phyloP scores from a whole-genome alignment of 2,888 invertebrate species.

The Pseudococcus viburni region DNA sequence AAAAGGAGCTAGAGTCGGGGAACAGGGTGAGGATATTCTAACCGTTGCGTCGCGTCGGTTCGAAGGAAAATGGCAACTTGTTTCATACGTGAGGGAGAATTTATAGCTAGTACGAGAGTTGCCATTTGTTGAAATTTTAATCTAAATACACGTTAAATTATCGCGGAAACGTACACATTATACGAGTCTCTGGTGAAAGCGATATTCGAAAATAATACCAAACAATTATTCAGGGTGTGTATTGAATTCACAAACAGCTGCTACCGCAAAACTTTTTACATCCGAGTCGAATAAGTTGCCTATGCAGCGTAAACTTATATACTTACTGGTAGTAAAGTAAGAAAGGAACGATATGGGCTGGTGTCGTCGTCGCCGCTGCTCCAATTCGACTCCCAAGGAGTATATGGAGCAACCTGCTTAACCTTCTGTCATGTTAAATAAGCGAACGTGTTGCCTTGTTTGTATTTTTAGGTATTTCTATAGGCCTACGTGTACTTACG shows the following conservation, averaged over 20 bases:
- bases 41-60: not conserved
- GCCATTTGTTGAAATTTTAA: conserved; percentile 36
- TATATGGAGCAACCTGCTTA: conserved; percentile 5
- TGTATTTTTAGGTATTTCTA: not conserved
- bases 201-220: conserved; percentile 46
- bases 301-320: not conserved
- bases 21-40: not conserved
- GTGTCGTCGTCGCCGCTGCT: not conserved
- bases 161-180: conserved; percentile 7
- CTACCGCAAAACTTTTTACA: conserved; percentile 37
- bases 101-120: conserved; percentile 10
- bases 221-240: conserved; percentile 51
- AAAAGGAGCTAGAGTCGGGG: not conserved
- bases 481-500: not conserved
- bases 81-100: not conserved
- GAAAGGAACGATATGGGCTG: not conserved
- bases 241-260: conserved; percentile 44
- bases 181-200: conserved; percentile 36
- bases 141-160: conserved; percentile 37
- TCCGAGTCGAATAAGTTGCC: conserved; percentile 44
- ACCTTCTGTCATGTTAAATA: conserved; percentile 20
- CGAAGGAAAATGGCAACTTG: not conserved
- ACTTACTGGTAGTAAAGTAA: not conserved
- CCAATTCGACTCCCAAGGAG: not conserved
- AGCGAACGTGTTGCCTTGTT: conserved; percentile 17